Conservation (phyloP, 1,140 invertebrate genomes). For the Dendroctonus ponderosae region DNA sequence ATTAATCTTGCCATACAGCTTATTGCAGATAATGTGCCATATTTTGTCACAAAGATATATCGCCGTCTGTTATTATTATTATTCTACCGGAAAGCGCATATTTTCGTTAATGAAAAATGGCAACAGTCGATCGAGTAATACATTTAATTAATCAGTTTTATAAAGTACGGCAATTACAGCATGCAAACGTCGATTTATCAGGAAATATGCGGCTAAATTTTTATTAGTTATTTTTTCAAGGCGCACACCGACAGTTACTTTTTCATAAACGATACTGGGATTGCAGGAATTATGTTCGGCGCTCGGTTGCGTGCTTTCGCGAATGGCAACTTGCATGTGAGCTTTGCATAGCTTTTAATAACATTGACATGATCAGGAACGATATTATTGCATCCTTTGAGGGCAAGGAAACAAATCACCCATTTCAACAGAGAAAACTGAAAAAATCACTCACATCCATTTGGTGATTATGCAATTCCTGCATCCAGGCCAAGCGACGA, state of each 20-base stretch:
- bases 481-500: too few relatives aligned
- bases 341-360: neutral
- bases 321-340: conserved; percentile 1
- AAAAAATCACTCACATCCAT: too few relatives aligned
- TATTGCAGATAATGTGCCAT: conserved; percentile 34
- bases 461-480: too few relatives aligned
- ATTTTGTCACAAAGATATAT: conserved; percentile 36
- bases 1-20: conserved; percentile 32
- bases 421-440: too few relatives aligned
- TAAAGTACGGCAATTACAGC: conserved; percentile 14
- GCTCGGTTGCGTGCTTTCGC: conserved; percentile 5
- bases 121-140: conserved; percentile 23
- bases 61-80: conserved; percentile 24
- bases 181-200: conserved; percentile 22
- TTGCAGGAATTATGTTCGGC: conserved; percentile 3
- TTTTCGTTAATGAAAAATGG: conserved; percentile 29
- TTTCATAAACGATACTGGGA: neutral
- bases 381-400: neutral
- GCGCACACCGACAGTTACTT: neutral
- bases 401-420: too few relatives aligned
- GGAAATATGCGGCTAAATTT: conserved; percentile 13
- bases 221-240: conserved; percentile 12
- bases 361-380: conserved; percentile 1
- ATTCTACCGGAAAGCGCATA: conserved; percentile 28
- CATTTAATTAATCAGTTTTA: conserved; percentile 29